These are phyloP conservation scores for Trogon melanurus DNA, from an alignment of 2,113 vertebrate species.

Conservation along the genomic window DNA sequence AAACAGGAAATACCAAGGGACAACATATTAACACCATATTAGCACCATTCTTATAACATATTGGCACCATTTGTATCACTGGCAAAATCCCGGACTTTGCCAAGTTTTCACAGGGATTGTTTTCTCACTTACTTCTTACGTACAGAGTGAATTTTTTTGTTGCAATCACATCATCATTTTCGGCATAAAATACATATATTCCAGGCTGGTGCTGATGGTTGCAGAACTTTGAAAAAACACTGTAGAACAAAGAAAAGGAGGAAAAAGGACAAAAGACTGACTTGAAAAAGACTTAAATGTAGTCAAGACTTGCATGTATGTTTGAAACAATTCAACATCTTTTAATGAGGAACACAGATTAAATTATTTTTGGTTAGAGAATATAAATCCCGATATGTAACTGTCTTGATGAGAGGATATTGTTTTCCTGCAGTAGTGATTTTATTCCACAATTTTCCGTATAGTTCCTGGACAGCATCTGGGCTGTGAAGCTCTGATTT, in stretches of 20 bases:
- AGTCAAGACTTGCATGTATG: neutral
- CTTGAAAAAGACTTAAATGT: neutral
- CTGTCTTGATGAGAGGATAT: neutral
- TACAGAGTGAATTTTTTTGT: slow-evolving; percentile 82
- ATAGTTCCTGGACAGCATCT: neutral
- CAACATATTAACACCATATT: neutral
- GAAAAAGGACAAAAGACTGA: neutral
- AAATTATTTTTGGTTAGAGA: neutral
- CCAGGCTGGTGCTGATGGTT: slow-evolving; percentile 78
- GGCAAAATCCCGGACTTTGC: neutral
- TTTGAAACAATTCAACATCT: neutral
- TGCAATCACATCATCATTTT: slow-evolving; percentile 74
- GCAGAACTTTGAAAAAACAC: slow-evolving; percentile 80
- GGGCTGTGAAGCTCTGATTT: neutral
- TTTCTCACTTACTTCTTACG: slow-evolving; percentile 84
- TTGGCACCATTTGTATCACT: neutral
- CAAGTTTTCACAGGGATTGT: neutral
- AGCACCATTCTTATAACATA: neutral
- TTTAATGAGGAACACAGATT: neutral
- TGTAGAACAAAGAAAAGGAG: slow-evolving; percentile 64
- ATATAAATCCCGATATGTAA: neutral
- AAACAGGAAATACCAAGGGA: neutral
- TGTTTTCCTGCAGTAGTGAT: neutral
- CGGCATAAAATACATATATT: slow-evolving; percentile 83
- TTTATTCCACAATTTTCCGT: neutral